Evolutionary conservation across 2,888 invertebrate species (phyloP).

Genomic region (Phytoseiulus persimilis): DNA sequence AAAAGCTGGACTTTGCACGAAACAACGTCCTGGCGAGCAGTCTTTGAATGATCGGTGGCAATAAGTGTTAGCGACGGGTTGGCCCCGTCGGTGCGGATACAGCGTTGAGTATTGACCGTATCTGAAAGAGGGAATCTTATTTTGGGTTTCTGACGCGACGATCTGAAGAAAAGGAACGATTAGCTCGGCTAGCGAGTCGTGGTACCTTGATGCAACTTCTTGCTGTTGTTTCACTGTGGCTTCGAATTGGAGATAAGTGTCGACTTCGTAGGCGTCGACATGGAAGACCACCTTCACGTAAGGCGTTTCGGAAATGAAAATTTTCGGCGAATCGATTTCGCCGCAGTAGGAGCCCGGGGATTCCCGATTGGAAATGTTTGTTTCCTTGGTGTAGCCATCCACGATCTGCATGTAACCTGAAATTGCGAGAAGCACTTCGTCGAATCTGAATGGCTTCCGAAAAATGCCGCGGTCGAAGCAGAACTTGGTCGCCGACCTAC

Average conservation of each 20-base stretch:
- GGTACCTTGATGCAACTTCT: constrained; percentile 57
- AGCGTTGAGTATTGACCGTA: constrained; percentile 89
- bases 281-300: constrained; percentile 84
- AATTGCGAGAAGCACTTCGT: not conserved
- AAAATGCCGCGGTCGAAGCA: not conserved
- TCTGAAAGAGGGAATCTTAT: constrained; percentile 56
- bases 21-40: constrained; percentile 79
- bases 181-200: not conserved
- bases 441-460: not conserved
- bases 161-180: not conserved
- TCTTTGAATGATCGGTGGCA: constrained; percentile 79
- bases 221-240: constrained; percentile 81
- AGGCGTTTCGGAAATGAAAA: constrained; percentile 86
- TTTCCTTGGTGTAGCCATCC: constrained; percentile 45
- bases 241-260: constrained; percentile 77
- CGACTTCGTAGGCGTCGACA: constrained; percentile 85
- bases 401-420: constrained; percentile 44
- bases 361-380: constrained; percentile 42
- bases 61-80: constrained; percentile 77
- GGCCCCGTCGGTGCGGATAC: constrained; percentile 79
- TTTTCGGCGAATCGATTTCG: constrained; percentile 84
- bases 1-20: constrained; percentile 87
- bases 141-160: not conserved
- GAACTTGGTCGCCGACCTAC: constrained; percentile 9
- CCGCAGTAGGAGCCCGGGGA: constrained; percentile 72